Evolutionary conservation across 1,140 invertebrate species (phyloP), one percentile per base, ranked within the genome.

Genomic region (silkworm (Bombyx mori)): DNA sequence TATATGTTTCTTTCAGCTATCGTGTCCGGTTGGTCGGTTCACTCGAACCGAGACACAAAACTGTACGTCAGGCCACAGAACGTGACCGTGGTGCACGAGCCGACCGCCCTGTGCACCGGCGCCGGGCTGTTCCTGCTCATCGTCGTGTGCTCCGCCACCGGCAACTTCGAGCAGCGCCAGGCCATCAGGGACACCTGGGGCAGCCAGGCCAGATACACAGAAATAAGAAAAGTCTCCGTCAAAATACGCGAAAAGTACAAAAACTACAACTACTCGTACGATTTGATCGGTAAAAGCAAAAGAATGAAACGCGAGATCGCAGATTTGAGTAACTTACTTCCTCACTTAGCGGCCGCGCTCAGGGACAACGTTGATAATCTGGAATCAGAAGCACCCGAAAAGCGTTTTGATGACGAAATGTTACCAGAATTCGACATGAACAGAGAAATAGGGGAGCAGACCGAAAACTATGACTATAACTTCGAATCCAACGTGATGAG

Each of bases 181-280:
- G 93, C 93, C 8, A 96, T 97, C 60, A 88, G 95, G 65, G 91
- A 94, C 67, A 96, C 95, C 1, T 97, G 95, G 95, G 95, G 92
- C 0, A 91, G 90, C 60, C 89, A 91, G 60, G 89, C 82, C 51
- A 90, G 90, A 66, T 93, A 89, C 72, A 10, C 67, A 10, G 60
- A 74, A 62, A 43, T 72, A 7, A 63, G 60, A 1, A 76, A 73
- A 63, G 60, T 84, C n/a, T 82, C 70, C 18, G 65, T 73, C 44
- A 57, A 58, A 12, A 60, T 75, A 2, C 69, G 58, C 42, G 73
- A 79, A 4, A 79, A 69, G 61, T 86, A 80, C 58, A 82, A 72
- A 66, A 58, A 75, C 52, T 86, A 82, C 46, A 82, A 86, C 60
- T 83, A 73, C 52, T 77, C 66, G 0, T 78, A 82, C 42, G 80